Conservation (phyloP, 1,140 invertebrate species). For the Drosophila pectinifera region DNA sequence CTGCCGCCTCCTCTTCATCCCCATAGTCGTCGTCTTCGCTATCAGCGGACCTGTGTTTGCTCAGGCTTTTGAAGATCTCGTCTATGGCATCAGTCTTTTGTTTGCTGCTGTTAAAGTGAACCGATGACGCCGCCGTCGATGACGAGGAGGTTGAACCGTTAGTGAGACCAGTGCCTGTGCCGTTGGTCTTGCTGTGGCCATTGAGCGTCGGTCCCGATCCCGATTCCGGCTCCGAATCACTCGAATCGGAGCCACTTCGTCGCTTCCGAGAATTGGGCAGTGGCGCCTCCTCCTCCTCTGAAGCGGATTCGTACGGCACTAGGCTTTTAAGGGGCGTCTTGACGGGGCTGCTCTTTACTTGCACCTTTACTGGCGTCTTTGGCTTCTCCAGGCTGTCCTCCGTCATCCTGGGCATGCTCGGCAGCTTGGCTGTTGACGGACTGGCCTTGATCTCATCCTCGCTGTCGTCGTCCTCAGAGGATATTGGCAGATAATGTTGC, state of each 20-base stretch:
- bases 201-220: constrained; percentile 19
- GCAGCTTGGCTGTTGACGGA: constrained; percentile 68
- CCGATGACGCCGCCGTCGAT: constrained; percentile 46
- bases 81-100: constrained; percentile 82
- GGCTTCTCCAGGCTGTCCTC: constrained; percentile 51
- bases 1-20: constrained; percentile 3
- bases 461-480: constrained; percentile 68
- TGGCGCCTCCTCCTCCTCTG: constrained; percentile 71
- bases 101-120: constrained; percentile 65
- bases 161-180: constrained; percentile 2
- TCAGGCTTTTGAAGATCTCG: constrained; percentile 79
- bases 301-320: constrained; percentile 82
- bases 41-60: constrained; percentile 48
- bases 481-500: constrained; percentile 73
- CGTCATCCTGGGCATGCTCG: constrained; percentile 72
- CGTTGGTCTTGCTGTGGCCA: constrained; percentile 59
- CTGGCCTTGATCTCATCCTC: constrained; percentile 52
- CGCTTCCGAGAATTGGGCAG: constrained; percentile 67
- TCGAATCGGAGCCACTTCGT: constrained; percentile 51
- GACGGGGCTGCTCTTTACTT: constrained; percentile 42
- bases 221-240: constrained; percentile 53
- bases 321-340: constrained; percentile 74
- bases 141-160: constrained; percentile 23
- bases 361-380: constrained; percentile 55
- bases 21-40: constrained; percentile 42